Evolutionary conservation across 2,888 invertebrate species (phyloP), one percentile per base, ranked within the genome.

Genomic region (Allygus modestus): DNA sequence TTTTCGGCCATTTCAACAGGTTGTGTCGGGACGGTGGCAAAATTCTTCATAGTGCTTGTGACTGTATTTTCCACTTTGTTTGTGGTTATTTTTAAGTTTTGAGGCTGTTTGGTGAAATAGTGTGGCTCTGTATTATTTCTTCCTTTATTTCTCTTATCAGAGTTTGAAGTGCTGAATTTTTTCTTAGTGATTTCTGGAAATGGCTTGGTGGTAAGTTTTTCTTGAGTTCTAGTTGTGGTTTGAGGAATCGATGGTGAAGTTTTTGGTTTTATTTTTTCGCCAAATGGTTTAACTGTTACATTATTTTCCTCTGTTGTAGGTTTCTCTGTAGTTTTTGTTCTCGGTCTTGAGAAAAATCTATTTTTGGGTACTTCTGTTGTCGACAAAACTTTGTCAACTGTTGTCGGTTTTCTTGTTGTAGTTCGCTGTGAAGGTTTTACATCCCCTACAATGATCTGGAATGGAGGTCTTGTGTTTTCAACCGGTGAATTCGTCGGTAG

Each of bases 401-500:
- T 87, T 81, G 88, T 87, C 81, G 87, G 54, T n/a, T 85, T 82
- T 81, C 73, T 82, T 20, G 87, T 85, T 83, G 87, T 84, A 11
- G 23, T 61, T 0, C 1, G 4, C 5, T 71, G 46, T 17, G 23
- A 20, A 58, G 77, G 15, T 31, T 58, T 79, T 11, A 79, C 31
- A 79, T 85, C 58, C 11, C 61, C 75, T 54, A 79, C 84, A 65
- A 81, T 65, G 9, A 84, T 79, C 26, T 84, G 84, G 51, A 84
- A 84, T 41, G 65, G 28, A 31, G 75, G 75, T 58, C 31, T 83
- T 20, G 75, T 87, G 79, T 88, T 87, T 83, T 87, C 86, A n/a
- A 90, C 89, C 82, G 90, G 89, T 82, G 33, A 54, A 37, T 79
- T 79, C 5, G 37, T 79, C 33, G 90, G 90, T 81, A 90, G 84